Evolutionary conservation across 2,888 invertebrate genomes (phyloP), one percentile per base, ranked within the genome.

Genomic region (Phengaris arion): DNA sequence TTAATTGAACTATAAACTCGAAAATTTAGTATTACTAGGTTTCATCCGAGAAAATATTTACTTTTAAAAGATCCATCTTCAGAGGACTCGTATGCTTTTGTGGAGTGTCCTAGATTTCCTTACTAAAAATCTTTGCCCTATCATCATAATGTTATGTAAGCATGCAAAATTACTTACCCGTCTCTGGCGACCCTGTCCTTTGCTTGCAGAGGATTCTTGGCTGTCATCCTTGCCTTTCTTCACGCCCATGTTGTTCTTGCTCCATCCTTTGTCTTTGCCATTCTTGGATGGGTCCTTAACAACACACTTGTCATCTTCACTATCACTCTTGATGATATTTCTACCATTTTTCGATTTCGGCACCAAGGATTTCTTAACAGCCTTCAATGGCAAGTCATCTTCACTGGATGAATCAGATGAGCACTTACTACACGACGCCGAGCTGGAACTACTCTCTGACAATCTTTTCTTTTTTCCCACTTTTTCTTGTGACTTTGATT

Each of bases 381-480:
- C 83, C 81, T 90, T 92, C 35, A 92, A 82, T 3, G 93, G 92
- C 78, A 92, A 82, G 79, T 93, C 92, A 82, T 93, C 93, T 79
- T 93, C 93, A 80, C 93, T 93, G 0, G 93, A 93, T 8, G 92
- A 89, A 57, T 88, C 89, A 4, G 91, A 89, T 52, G 92, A 91
- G 77, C 93, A 93, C 86, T 92, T 93, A 79, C 93, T 93, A 78
- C 93, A 94, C 76, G 94, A 92, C 54, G 90, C 93, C 0, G 94
- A 94, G 81, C 93, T 94, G 6, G 94, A 89, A 77, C 89, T 92
- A 15, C 90, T 89, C 54, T 92, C 92, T 10, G 93, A 91, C 0
- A 91, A 81, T 77, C 83, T 83, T 74, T 83, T 82, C 76, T 82
- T 82, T 8, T 79, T 79, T 22, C 70, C 74, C 6, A 76, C 75